Evolutionary conservation across 1,140 invertebrate genomes (phyloP).

Genomic region (Hesperophylax magnus): DNA sequence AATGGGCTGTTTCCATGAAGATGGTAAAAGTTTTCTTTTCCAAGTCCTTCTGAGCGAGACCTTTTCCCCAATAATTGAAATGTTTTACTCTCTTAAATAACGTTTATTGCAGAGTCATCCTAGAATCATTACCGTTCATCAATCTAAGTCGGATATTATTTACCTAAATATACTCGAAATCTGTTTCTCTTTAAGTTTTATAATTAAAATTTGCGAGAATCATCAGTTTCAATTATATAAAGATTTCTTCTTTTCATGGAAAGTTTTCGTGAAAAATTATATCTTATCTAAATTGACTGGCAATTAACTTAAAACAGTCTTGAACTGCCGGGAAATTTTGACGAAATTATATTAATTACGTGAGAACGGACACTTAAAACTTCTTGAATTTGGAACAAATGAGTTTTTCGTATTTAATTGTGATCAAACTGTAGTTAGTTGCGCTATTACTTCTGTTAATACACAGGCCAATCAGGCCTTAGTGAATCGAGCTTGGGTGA

Average conservation of each 20-base stretch:
- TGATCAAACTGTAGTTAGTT: too few species aligned
- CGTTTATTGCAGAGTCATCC: constrained; percentile 40
- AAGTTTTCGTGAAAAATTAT: constrained; percentile 2
- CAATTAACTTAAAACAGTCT: constrained; percentile 12
- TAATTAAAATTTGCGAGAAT: constrained; percentile 5
- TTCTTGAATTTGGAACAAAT: too few species aligned
- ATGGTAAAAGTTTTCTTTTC: constrained; percentile 15
- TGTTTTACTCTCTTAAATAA: constrained; percentile 29
- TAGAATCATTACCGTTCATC: constrained; percentile 36
- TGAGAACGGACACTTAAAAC: too few species aligned
- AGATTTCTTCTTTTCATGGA: not conserved
- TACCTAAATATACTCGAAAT: constrained; percentile 20
- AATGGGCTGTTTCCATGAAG: not conserved
- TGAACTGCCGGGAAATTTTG: not conserved
- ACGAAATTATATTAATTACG: too few species aligned
- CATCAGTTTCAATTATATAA: constrained; percentile 18
- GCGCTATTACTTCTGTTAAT: too few species aligned
- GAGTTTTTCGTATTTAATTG: too few species aligned
- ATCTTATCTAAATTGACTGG: not conserved
- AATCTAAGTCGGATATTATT: constrained; percentile 42
- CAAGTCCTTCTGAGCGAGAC: constrained; percentile 3
- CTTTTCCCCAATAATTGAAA: constrained; percentile 41
- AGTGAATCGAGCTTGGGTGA: too few species aligned
- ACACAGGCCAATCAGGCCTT: too few species aligned
- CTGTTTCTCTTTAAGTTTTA: constrained; percentile 27